Conservation (phyloP, 2,888 invertebrate genomes). For the Melinopterus prodromus region DNA sequence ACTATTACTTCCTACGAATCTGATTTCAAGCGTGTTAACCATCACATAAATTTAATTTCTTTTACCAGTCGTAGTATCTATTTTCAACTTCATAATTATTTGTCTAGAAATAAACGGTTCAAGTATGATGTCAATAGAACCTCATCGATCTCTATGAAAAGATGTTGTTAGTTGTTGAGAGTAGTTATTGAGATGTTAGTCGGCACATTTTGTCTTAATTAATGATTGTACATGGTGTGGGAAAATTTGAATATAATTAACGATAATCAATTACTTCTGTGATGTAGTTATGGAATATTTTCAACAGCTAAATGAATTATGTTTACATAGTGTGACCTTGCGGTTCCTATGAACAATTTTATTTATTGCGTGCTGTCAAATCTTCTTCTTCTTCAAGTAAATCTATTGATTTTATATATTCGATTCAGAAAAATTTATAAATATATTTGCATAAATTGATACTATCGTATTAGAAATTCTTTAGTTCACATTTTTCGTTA, state of each 20-base stretch:
- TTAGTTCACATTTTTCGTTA: too few relatives aligned
- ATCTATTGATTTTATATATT: too few relatives aligned
- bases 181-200: too few relatives aligned
- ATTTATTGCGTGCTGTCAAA: too few relatives aligned
- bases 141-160: too few relatives aligned
- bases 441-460: too few relatives aligned
- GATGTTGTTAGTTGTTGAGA: too few relatives aligned
- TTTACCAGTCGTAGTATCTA: background rate
- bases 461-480: too few relatives aligned
- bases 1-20: background rate
- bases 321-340: background rate
- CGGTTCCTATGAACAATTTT: background rate
- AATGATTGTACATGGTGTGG: background rate
- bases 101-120: background rate
- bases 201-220: too few relatives aligned
- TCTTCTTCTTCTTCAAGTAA: too few relatives aligned
- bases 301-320: background rate
- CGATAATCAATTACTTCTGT: background rate
- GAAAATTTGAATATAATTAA: constrained; percentile 4
- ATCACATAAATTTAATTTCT: background rate
- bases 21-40: background rate
- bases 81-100: background rate
- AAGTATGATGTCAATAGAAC: too few relatives aligned
- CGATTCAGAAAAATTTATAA: too few relatives aligned
- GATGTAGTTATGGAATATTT: background rate